Base-by-base conservation (phyloP, 1,140 invertebrate species). In the Drosophila sucinea region DNA sequence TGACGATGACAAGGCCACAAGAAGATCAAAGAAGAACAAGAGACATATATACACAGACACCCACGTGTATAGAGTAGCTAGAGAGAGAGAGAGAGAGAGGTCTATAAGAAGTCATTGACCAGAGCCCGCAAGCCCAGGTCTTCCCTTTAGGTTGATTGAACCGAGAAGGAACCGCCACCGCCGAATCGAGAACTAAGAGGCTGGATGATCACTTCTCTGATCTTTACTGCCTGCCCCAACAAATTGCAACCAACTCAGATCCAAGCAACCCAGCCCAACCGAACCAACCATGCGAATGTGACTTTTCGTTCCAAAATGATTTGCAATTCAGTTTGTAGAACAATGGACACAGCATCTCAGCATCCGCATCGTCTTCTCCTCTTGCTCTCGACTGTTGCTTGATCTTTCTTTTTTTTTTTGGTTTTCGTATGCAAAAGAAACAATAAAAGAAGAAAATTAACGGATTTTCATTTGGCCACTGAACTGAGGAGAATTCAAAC, bases 1-100 rank as follows among this genome's bases (percentile, higher is more conserved):
- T 84, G 83, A 87, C 83, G 87, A 87, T 84, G 83, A 84, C 83
- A 87, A 69, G 65, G 44, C 77, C 66, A 82, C 66, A 68, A 81
- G 67, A 80, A 60, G 70, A 79, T 64, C 65, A 81, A 74, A 80
- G 73, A 77, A 47, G 44, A 47, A 8, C 44, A 47, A 40, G 40
- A 41, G 40, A 27, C 44, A n/a, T 11, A 2, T 11, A 38, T 11
- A 38, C 35, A 51, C 44, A 75, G 70, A 81, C 80, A 76, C 76
- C 81, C 81, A 84, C 81, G 77, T 77, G 77, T 71, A 57, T 47
- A 32, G 30, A 11, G 30, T 27, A 7, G 25, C 7, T 1, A 51
- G 17, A 17, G 17, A 17, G 17, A 17, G 17, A 17, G 17, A 17
- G 17, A 17, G 17, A 17, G 17, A 17, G 17, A 17, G 17, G 17